A percentile compares a stretch with the other conserved stretches of the same genome.
Conservation (phyloP, 2,797 vertebrate species). For the Bovichtus diacanthus region DNA sequence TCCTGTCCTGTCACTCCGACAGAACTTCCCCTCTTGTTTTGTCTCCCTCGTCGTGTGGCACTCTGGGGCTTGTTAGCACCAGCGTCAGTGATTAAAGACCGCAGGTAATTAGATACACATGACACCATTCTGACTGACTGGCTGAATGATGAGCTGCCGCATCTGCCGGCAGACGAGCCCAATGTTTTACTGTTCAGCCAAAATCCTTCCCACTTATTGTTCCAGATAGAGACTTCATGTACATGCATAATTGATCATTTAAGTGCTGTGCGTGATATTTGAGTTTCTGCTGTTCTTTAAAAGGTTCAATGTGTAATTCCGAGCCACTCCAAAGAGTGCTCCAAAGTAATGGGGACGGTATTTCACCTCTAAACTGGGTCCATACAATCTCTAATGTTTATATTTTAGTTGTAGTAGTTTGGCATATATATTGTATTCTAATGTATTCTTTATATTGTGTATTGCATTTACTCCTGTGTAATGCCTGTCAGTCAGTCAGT, state of each 20-base stretch:
- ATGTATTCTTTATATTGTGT: no score
- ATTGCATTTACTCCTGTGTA: no score
- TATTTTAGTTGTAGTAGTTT: no score
- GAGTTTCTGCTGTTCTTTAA: background rate
- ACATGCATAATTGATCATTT: background rate
- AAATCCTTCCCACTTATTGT: no score
- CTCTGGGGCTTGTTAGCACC: slow-evolving; percentile 66
- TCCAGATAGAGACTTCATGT: slow-evolving; percentile 3
- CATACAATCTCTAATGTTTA: no score
- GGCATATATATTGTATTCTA: no score
- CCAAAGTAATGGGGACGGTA: no score
- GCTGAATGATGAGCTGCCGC: slow-evolving; percentile 47
- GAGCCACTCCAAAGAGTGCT: no score
- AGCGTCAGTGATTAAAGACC: slow-evolving; percentile 70
- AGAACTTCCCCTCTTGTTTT: background rate
- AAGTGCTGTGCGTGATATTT: background rate
- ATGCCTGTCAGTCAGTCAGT: no score
- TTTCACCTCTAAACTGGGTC: no score
- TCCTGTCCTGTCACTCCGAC: background rate
- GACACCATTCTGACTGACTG: slow-evolving; percentile 67
- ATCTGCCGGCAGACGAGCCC: background rate
- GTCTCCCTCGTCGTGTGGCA: slow-evolving; percentile 30
- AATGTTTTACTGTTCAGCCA: slow-evolving; percentile 1
- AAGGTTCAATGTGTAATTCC: no score
- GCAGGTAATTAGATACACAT: slow-evolving; percentile 76